phyloP scores from a whole-genome alignment of 2,113 vertebrate genomes.

The Struthio camelus region DNA sequence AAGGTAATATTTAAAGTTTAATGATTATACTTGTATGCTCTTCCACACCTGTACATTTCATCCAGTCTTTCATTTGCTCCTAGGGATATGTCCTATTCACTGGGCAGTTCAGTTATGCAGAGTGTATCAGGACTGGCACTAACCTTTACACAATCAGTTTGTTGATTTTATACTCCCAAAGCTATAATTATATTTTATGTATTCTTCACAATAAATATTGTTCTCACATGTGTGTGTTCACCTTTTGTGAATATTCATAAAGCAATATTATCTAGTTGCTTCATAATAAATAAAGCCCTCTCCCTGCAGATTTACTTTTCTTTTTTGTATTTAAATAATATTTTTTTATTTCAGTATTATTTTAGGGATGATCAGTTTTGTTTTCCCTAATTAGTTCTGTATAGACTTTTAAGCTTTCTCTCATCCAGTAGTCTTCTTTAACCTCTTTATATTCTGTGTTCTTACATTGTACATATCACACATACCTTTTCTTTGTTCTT shows the following conservation, averaged over 20 bases:
- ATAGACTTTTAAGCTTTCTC: slow-evolving; percentile 13
- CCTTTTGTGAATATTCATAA: not conserved
- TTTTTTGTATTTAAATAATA: not conserved
- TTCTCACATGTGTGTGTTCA: not conserved
- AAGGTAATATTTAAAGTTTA: not conserved
- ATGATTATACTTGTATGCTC: not conserved
- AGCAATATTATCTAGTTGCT: not conserved
- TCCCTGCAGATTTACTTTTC: not conserved
- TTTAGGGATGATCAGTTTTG: not conserved
- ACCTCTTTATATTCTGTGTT: not conserved
- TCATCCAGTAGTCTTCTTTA: not conserved
- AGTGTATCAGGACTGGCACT: not conserved
- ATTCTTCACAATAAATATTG: not conserved
- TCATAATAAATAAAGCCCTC: not conserved
- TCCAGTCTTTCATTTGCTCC: not conserved
- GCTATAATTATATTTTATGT: not conserved
- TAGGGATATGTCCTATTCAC: not conserved
- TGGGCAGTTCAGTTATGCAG: fast-evolving
- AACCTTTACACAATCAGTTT: not conserved
- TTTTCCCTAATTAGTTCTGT: not conserved
- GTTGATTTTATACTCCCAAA: not conserved
- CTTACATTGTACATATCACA: not conserved
- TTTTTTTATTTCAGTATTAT: not conserved
- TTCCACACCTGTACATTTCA: not conserved
- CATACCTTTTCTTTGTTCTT: not conserved